Evolutionary conservation across 1,140 invertebrate genomes (phyloP).

Genomic region (Myzus persicae): DNA sequence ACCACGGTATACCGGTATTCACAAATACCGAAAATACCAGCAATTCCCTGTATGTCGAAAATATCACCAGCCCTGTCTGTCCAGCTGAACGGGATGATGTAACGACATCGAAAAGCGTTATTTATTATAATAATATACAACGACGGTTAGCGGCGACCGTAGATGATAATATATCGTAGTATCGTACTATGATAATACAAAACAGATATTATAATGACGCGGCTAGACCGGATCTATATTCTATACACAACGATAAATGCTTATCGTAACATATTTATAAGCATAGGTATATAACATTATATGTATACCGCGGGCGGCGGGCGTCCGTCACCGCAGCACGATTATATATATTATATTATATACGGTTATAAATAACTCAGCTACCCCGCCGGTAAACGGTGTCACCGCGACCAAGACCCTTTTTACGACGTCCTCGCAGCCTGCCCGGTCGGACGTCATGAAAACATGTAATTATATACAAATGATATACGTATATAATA

Average conservation of each 20-base stretch:
- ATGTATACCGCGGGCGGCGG: not conserved
- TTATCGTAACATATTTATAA: not conserved
- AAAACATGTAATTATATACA: not conserved
- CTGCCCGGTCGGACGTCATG: not conserved
- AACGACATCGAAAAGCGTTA: too few species aligned
- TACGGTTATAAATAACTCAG: constrained; percentile 41
- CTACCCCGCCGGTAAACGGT: constrained; percentile 22
- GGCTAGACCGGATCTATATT: not conserved
- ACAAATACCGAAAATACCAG: too few species aligned
- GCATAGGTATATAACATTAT: not conserved
- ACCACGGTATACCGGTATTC: too few species aligned
- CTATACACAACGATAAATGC: not conserved
- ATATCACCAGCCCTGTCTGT: too few species aligned
- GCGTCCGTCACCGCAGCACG: not conserved
- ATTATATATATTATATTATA: not conserved
- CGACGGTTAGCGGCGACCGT: not conserved
- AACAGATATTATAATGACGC: not conserved
- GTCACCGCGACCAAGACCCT: constrained; percentile 12
- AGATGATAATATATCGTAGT: not conserved
- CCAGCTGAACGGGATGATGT: not conserved
- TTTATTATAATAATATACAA: too few species aligned
- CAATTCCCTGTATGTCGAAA: too few species aligned
- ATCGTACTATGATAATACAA: not conserved
- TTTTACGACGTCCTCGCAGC: constrained; percentile 25
- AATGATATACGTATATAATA: not conserved